Percentiles rank a stretch among this genome's conserved stretches.
phyloP scores from a whole-genome alignment of 2,888 invertebrate species.

The Crocallis elinguaria region DNA sequence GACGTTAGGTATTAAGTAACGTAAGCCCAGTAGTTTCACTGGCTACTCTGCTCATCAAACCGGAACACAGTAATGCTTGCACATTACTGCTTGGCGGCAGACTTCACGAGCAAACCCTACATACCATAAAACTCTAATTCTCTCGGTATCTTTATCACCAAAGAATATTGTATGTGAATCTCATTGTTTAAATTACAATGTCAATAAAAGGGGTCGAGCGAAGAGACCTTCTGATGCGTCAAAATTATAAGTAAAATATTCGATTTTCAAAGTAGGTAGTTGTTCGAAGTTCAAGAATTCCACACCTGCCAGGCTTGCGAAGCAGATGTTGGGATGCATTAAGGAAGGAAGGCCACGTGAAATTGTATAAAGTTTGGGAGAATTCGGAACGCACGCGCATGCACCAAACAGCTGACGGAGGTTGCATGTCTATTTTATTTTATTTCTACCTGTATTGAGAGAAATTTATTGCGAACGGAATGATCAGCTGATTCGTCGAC shows the following conservation, averaged over 20 bases:
- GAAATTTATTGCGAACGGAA: conserved; percentile 41
- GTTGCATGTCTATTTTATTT: conserved; percentile 43
- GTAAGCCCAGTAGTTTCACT: too few species aligned
- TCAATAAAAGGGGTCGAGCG: background rate
- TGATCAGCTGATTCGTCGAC: conserved; percentile 64
- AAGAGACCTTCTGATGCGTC: conserved; percentile 2
- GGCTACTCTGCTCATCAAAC: too few species aligned
- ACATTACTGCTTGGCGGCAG: too few species aligned
- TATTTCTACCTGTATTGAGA: conserved; percentile 58
- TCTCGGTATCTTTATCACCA: too few species aligned
- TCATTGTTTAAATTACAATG: too few species aligned
- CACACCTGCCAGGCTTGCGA: conserved; percentile 63
- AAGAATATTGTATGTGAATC: too few species aligned
- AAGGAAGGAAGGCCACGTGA: conserved; percentile 52
- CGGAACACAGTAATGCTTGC: too few species aligned
- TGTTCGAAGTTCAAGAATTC: conserved; percentile 62
- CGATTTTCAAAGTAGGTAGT: conserved; percentile 37
- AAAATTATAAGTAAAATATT: conserved; percentile 25
- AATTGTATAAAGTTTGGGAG: conserved; percentile 63
- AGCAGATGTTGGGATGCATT: conserved; percentile 70
- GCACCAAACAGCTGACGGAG: conserved; percentile 70
- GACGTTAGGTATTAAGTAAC: too few species aligned
- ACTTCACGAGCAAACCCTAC: too few species aligned
- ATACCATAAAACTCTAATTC: too few species aligned
- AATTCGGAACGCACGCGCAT: conserved; percentile 65